Evolutionary conservation across 1,140 invertebrate genomes (phyloP).

Genomic region (Neodiprion fabricii): DNA sequence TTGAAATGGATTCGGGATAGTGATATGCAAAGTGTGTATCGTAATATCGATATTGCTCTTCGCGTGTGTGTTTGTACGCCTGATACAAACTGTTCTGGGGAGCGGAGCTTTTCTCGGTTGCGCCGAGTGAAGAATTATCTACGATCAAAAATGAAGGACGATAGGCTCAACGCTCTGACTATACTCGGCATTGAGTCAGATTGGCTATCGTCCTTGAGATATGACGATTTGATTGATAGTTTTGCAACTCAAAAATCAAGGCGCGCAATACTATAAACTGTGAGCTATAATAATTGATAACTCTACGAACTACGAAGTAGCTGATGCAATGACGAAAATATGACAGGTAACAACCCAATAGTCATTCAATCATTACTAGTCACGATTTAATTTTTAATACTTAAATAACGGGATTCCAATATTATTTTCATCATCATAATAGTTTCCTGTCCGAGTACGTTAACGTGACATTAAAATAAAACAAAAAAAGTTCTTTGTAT

Average conservation of each 20-base stretch:
- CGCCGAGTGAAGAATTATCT: slow-evolving; percentile 33
- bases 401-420: too few relatives aligned
- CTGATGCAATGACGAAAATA: too few relatives aligned
- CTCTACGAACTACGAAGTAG: too few relatives aligned
- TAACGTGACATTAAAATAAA: too few relatives aligned
- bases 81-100: slow-evolving; percentile 23
- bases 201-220: slow-evolving; percentile 11
- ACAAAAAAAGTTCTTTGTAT: too few relatives aligned
- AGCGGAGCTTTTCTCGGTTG: slow-evolving; percentile 32
- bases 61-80: slow-evolving; percentile 30
- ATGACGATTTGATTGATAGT: slow-evolving; percentile 9
- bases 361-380: too few relatives aligned
- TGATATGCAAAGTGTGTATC: slow-evolving; percentile 23
- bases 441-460: too few relatives aligned
- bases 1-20: slow-evolving; percentile 16
- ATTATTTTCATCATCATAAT: too few relatives aligned
- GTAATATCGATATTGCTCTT: slow-evolving; percentile 30
- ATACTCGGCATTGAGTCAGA: slow-evolving; percentile 22
- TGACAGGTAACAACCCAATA: too few relatives aligned
- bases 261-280: too few relatives aligned
- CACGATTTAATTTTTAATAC: too few relatives aligned
- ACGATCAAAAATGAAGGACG: slow-evolving; percentile 22
- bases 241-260: slow-evolving; percentile 1
- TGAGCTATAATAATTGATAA: too few relatives aligned
- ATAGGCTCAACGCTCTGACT: slow-evolving; percentile 23